These are phyloP conservation scores for Proterorhinus semilunaris DNA, from an alignment of 2,113 vertebrate genomes.

Conservation along the genomic window DNA sequence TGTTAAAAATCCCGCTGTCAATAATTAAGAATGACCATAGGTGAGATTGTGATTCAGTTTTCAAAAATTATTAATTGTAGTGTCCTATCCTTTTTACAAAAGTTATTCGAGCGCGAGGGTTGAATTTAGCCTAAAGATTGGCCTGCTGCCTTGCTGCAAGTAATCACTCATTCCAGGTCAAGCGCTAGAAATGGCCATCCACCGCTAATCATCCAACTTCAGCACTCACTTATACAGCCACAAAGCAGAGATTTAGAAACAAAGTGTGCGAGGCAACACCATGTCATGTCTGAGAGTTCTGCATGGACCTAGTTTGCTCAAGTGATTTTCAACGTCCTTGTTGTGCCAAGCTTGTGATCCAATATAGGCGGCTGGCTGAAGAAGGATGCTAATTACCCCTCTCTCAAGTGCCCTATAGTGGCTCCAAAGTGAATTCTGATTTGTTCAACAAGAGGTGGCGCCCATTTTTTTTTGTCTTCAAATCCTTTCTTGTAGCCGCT, in stretches of 20 bases:
- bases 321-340: constrained; percentile 34
- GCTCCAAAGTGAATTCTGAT: constrained; percentile 41
- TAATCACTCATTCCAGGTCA: background rate
- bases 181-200: background rate
- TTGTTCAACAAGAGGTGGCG: constrained; percentile 20
- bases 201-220: background rate
- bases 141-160: too few relatives aligned
- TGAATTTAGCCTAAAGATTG: too few relatives aligned
- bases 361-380: constrained; percentile 50
- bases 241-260: constrained; percentile 20
- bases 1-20: too few relatives aligned
- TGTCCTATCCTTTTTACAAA: too few relatives aligned
- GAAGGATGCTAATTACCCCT: constrained; percentile 56
- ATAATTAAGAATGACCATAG: too few relatives aligned
- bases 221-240: background rate
- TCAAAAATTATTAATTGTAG: too few relatives aligned
- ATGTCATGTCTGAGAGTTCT: constrained; percentile 16
- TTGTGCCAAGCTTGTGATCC: constrained; percentile 60
- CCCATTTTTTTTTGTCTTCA: constrained; percentile 6
- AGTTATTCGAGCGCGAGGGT: too few relatives aligned
- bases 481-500: constrained; percentile 10
- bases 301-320: constrained; percentile 43
- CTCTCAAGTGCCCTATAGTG: constrained; percentile 31
- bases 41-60: too few relatives aligned
- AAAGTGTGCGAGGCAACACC: constrained; percentile 36